Base-by-base conservation (phyloP, 2,113 vertebrate genomes). In the Cynocephalus volans region DNA sequence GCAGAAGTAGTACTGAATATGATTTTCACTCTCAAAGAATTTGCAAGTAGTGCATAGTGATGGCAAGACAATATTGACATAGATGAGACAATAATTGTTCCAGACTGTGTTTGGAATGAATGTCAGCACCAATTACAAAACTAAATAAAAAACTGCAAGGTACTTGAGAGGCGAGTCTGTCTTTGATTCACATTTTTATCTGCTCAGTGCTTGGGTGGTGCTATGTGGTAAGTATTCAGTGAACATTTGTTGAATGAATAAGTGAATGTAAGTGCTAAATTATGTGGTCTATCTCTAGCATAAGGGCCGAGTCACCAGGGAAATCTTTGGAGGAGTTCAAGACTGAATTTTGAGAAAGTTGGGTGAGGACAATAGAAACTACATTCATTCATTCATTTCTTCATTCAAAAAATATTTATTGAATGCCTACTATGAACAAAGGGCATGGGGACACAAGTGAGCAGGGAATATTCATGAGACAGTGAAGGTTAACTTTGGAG, bases 1-100 rank as follows among this genome's bases (percentile, higher is more conserved):
- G 92, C 24, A 82, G 72, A 91, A 58, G 17, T 50, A 88, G 28
- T 65, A 9, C 10, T 64, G 26, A 12, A 85, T 24, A 67, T 88
- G 36, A 56, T 50, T 31, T 76, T 95, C 7, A 62, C 41, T 76
- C 33, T 85, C n/a, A 90, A 88, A 31, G 45, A 92, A 81, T 72
- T 89, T 70, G 10, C 24, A 96, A 83, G 41, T 56, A 87, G 18
- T 65, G 36, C 33, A n/a, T 52, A 50, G 14, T 52, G 21, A 85
- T 54, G 73, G 17, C 67, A 92, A 96, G 41, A 67, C 83, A 83
- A 82, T 84, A 84, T 84, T 88, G 70, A 93, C 21, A 70, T 48
- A 88, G 36, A 54, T 50, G 50, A 95, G 67, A 82, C 21, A 95
- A 48, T 95, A 94, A 90, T 91, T 95, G 54, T 36, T 75, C 33